These are phyloP conservation scores for Rattus rattus DNA, from an alignment of 2,113 vertebrate genomes.

Conservation along the genomic window DNA sequence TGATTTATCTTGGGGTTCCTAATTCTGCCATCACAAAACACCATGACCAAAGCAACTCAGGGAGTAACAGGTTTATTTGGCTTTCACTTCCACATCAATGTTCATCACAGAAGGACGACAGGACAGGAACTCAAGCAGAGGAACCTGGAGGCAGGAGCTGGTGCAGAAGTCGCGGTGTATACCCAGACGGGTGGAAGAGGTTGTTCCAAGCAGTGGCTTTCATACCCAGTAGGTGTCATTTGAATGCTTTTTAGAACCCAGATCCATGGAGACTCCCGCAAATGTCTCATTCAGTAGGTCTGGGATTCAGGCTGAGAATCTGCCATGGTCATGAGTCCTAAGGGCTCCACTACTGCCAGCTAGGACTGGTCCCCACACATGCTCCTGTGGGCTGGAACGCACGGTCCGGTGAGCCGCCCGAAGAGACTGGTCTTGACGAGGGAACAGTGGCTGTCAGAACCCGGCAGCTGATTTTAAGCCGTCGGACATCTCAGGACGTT, in stretches of 20 bases:
- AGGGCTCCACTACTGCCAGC: background rate
- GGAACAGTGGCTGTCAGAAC: background rate
- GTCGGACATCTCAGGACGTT: fast-evolving
- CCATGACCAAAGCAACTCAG: background rate
- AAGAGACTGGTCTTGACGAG: background rate
- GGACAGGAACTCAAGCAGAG: background rate
- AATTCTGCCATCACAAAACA: too few species aligned
- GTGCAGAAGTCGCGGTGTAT: background rate
- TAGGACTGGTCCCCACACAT: too few species aligned
- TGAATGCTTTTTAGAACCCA: background rate
- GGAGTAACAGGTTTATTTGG: background rate
- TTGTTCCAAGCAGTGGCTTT: background rate
- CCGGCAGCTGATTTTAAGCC: background rate
- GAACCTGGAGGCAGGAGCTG: background rate
- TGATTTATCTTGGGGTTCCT: too few species aligned
- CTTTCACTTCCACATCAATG: background rate
- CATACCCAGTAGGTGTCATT: background rate
- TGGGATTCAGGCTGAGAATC: background rate
- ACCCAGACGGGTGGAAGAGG: background rate
- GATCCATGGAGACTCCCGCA: too few species aligned
- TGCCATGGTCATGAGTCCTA: background rate
- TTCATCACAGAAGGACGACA: background rate
- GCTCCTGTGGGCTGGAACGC: background rate
- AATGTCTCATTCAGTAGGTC: background rate
- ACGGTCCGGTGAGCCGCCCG: background rate